Conservation (phyloP, 1,140 invertebrate genomes). For the Cotesia glomerata region DNA sequence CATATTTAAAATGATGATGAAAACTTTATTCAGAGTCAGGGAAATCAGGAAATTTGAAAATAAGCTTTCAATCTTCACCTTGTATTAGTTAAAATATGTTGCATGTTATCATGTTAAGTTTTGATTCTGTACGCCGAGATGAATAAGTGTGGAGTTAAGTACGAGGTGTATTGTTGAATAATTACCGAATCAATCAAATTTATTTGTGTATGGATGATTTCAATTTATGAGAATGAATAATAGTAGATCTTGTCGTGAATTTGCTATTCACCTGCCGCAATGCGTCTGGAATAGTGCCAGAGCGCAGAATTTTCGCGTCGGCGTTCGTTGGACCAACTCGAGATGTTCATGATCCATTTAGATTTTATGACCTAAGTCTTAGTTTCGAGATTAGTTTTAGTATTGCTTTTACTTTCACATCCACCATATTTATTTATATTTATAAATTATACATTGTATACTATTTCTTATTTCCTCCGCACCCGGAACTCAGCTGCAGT, state of each 20-base stretch:
- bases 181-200: background rate
- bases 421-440: background rate
- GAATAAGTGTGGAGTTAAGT: background rate
- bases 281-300: conserved; percentile 54
- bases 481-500: no score
- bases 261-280: conserved; percentile 43
- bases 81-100: no score
- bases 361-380: background rate
- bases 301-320: conserved; percentile 10
- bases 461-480: no score
- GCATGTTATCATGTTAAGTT: no score
- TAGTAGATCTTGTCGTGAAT: conserved; percentile 27
- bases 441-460: background rate
- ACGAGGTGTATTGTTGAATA: background rate
- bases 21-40: no score
- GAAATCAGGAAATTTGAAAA: no score
- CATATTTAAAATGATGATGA: no score
- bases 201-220: background rate
- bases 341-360: background rate
- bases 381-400: no score
- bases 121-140: no score
- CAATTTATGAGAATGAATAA: conserved; percentile 19
- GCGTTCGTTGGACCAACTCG: background rate
- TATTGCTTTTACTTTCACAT: background rate
- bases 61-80: no score